Percentiles rank a stretch among this genome's conserved stretches.
These are phyloP conservation scores for Neocrepidodera transversa DNA, from an alignment of 2,888 invertebrate genomes.

Conservation along the genomic window DNA sequence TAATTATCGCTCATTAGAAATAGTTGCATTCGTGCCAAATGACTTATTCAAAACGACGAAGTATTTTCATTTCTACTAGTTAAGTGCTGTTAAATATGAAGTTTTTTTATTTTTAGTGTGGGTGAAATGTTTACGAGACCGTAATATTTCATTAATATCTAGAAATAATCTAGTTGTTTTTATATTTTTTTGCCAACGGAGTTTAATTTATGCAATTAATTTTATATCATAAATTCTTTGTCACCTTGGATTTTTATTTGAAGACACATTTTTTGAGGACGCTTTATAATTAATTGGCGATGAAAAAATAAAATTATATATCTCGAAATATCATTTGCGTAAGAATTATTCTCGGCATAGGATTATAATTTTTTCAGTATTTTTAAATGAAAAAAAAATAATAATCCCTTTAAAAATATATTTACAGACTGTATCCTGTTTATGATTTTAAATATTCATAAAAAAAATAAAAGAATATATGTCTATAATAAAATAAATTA, in stretches of 20 bases:
- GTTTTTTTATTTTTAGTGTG: slow-evolving; percentile 46
- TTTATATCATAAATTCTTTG: slow-evolving; percentile 39
- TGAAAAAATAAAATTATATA: background rate
- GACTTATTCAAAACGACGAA: slow-evolving; percentile 48
- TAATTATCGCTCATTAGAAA: slow-evolving; percentile 53
- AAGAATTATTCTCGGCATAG: background rate
- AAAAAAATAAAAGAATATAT: too few relatives aligned
- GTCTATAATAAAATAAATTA: too few relatives aligned
- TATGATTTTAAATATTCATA: too few relatives aligned
- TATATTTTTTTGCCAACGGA: slow-evolving; percentile 39
- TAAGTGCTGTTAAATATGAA: slow-evolving; percentile 44
- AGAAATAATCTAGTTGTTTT: slow-evolving; percentile 37
- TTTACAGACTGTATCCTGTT: too few relatives aligned
- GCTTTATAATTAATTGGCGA: slow-evolving; percentile 26
- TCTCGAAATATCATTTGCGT: slow-evolving; percentile 17
- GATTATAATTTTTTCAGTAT: background rate
- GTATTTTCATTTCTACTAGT: slow-evolving; percentile 48
- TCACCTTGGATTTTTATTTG: slow-evolving; percentile 30
- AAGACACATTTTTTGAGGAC: slow-evolving; percentile 20
- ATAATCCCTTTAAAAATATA: too few relatives aligned
- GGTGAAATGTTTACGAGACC: slow-evolving; percentile 40
- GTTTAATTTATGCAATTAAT: slow-evolving; percentile 44
- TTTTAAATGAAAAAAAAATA: too few relatives aligned
- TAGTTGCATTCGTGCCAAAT: slow-evolving; percentile 50
- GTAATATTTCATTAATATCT: slow-evolving; percentile 46